phyloP scores from a whole-genome alignment of 2,888 invertebrate genomes.

The Quadroppia sp. region DNA sequence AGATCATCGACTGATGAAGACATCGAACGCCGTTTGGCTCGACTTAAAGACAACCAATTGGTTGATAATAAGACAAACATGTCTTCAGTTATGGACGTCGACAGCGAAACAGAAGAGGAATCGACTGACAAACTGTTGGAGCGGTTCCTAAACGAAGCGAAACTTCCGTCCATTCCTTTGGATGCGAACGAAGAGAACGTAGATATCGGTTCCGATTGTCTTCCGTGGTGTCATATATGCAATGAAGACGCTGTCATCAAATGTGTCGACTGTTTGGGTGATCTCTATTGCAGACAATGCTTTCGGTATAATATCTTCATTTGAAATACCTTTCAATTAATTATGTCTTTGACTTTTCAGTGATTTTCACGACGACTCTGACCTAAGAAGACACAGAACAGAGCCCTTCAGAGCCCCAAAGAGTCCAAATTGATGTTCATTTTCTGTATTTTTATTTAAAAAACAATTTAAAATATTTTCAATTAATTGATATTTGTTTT shows the following conservation, averaged over 20 bases:
- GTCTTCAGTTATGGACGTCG: not conserved
- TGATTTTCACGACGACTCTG: constrained; percentile 46
- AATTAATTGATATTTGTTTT: too few species aligned
- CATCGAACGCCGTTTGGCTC: constrained; percentile 50
- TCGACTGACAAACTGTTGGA: constrained; percentile 45
- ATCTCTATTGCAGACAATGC: constrained; percentile 73
- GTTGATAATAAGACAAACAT: constrained; percentile 48
- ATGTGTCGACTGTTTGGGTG: constrained; percentile 72
- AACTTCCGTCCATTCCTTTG: constrained; percentile 38
- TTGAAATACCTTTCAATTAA: not conserved
- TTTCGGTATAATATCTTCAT: constrained; percentile 58
- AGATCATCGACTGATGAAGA: constrained; percentile 48
- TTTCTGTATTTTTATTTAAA: not conserved
- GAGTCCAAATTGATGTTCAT: not conserved
- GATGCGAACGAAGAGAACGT: constrained; percentile 43
- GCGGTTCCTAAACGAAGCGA: constrained; percentile 37
- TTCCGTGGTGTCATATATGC: constrained; percentile 80
- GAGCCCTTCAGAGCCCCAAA: constrained; percentile 43
- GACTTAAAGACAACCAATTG: constrained; percentile 61
- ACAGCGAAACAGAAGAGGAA: constrained; percentile 42
- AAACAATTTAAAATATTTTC: too few species aligned
- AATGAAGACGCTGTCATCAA: constrained; percentile 70
- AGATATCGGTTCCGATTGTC: constrained; percentile 54
- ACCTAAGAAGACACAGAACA: constrained; percentile 45
- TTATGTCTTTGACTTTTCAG: constrained; percentile 25